Percentiles rank a stretch among this genome's conserved stretches.
These are phyloP conservation scores for Megathymus violae DNA, from an alignment of 1,140 invertebrate species.

Conservation along the genomic window DNA sequence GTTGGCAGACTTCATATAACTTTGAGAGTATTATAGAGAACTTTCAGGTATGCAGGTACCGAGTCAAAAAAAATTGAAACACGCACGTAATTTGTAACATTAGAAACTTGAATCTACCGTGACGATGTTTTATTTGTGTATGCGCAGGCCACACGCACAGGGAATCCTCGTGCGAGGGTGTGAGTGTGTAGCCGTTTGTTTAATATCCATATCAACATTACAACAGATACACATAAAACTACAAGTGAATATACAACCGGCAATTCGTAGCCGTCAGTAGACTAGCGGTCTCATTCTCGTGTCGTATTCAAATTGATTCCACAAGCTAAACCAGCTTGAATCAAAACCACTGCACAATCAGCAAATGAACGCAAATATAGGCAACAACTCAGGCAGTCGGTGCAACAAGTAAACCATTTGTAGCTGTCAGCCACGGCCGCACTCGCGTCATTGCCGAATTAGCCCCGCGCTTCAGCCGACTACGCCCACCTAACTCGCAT, in stretches of 20 bases:
- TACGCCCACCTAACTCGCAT: constrained; percentile 17
- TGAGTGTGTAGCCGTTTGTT: too few relatives aligned
- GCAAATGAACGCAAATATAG: constrained; percentile 34
- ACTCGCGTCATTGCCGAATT: constrained; percentile 32
- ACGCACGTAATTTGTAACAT: too few relatives aligned
- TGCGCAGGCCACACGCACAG: too few relatives aligned
- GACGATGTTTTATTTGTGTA: too few relatives aligned
- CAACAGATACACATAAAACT: neutral
- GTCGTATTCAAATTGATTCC: constrained; percentile 22
- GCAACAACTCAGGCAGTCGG: constrained; percentile 26
- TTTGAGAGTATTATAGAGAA: too few relatives aligned
- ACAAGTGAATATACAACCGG: too few relatives aligned
- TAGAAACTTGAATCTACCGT: too few relatives aligned
- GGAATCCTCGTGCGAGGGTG: too few relatives aligned
- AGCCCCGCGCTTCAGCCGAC: constrained; percentile 10
- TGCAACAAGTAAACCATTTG: constrained; percentile 42
- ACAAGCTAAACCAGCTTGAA: constrained; percentile 22
- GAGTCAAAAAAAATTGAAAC: too few relatives aligned
- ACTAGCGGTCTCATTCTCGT: neutral
- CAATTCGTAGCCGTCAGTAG: too few relatives aligned
- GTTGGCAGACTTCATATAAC: too few relatives aligned
- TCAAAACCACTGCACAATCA: constrained; percentile 24
- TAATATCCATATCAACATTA: neutral
- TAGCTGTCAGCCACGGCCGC: constrained; percentile 32
- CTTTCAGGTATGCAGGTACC: too few relatives aligned